Conservation (phyloP, 2,113 vertebrate species). For the Lathamus discolor region DNA sequence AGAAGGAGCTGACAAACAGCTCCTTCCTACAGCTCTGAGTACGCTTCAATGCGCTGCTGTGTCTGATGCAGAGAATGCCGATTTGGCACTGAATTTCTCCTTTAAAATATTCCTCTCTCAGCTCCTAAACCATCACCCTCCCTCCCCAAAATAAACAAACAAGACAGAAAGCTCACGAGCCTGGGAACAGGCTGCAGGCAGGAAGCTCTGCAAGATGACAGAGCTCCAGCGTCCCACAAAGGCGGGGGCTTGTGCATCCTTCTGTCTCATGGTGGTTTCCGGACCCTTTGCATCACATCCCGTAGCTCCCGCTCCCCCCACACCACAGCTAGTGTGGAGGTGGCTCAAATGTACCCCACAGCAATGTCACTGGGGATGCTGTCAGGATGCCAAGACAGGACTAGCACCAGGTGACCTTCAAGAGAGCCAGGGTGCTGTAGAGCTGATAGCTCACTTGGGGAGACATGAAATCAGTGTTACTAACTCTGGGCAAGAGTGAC, state of each 20-base stretch:
- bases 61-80: constrained; percentile 8
- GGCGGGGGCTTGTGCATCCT: not conserved
- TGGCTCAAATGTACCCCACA: not conserved
- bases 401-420: not conserved
- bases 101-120: not conserved
- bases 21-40: not conserved
- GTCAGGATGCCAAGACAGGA: rapidly evolving
- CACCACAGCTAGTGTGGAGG: rapidly evolving
- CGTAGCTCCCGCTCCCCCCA: not conserved
- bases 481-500: not conserved
- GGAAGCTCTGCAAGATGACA: not conserved
- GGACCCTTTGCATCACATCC: not conserved
- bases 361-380: not conserved
- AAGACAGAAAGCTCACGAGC: not conserved
- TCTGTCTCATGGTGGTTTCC: not conserved
- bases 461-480: not conserved
- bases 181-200: not conserved
- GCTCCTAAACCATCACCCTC: not conserved
- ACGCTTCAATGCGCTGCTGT: not conserved
- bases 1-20: not conserved
- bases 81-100: not conserved
- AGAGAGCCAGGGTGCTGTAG: not conserved
- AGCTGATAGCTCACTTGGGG: not conserved
- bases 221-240: not conserved
- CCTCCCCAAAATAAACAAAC: constrained; percentile 38